Evolutionary conservation across 2,113 vertebrate genomes (phyloP).

Genomic region (Myxocyprinus asiaticus): DNA sequence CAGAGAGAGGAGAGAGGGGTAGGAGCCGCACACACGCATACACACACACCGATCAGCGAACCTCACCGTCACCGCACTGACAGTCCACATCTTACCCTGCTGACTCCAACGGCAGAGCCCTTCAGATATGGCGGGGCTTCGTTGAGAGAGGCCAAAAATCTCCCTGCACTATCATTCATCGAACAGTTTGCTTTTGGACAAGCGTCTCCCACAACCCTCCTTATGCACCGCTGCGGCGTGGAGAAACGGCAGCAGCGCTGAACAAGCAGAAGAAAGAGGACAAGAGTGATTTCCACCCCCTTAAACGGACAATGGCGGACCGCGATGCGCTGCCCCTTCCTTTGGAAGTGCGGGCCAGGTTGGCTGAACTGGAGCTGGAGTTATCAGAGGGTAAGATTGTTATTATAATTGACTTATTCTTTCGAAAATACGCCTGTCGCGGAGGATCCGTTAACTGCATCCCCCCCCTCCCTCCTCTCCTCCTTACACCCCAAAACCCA

Average conservation of each 20-base stretch:
- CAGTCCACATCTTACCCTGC: constrained; percentile 52
- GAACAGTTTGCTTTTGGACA: constrained; percentile 27
- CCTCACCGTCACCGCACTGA: constrained; percentile 56
- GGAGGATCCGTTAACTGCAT: constrained; percentile 20
- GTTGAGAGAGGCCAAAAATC: constrained; percentile 58
- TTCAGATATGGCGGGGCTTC: constrained; percentile 68
- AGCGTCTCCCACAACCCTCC: constrained; percentile 50
- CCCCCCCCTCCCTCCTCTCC: neutral
- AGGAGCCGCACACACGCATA: constrained; percentile 49
- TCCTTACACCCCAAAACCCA: constrained; percentile 4
- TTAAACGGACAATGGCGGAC: constrained; percentile 86
- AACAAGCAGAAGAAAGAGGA: constrained; percentile 59
- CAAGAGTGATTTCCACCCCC: constrained; percentile 57
- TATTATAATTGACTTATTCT: constrained; percentile 30
- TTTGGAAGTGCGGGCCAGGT: constrained; percentile 90
- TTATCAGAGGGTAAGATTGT: constrained; percentile 88
- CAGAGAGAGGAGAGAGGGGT: constrained; percentile 59
- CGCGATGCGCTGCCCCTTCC: constrained; percentile 91
- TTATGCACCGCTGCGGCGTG: constrained; percentile 63
- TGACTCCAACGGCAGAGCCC: constrained; percentile 51
- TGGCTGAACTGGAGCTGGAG: constrained; percentile 96
- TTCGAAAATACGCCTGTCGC: constrained; percentile 25
- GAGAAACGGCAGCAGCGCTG: constrained; percentile 61
- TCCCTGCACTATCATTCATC: constrained; percentile 36
- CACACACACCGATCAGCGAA: constrained; percentile 51